Base-by-base conservation (phyloP, 2,888 invertebrate genomes). In the Buathra laborator region DNA sequence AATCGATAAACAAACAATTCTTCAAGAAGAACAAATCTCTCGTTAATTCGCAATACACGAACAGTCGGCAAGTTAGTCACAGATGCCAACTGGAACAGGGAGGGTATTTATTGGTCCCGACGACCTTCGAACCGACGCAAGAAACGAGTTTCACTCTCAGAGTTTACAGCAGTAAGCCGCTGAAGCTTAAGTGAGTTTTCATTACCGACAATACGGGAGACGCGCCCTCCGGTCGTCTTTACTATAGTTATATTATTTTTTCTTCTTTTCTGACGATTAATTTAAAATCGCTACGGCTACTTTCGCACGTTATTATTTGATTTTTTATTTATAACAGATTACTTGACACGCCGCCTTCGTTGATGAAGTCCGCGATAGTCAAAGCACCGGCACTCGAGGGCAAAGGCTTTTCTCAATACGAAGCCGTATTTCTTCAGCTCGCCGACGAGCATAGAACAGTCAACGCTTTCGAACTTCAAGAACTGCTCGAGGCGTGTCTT, bases 361-460 rank as follows among this genome's bases (percentile, higher is more conserved):
- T 97, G 90, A 94, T 96, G 64, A 97, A 97, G 92, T 95, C 97
- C 0, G 97, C 97, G 0, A 95, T 97, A 83, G 95, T 97, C n/a
- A 97, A 96, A 94, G 97, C 97, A 0, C 97, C 97, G 0, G 95
- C 96, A 0, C 94, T 96, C 0, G 96, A 97, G 87, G 95, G 96
- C 0, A 97, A 96, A 92, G 96, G 96, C 89, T 97, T 97, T 90
- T 95, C 96, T 70, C 98, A 98, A 91, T 98, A 98, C 92, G 98
- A 98, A 92, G 97, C 97, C 0, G 97, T 98, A 2, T 98, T 98
- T 92, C 94, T 98, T 83, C 98, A 98, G 92, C 94, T 98, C 86
- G 98, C 98, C 0, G 98, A 98, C 92, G 98, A 98, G 91, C 98
- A 98, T 92, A 95, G 96, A 90, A 97, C 98, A 0, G 97, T 98